phyloP scores from a whole-genome alignment of 30 jellyfish, hydroid and myxozoan genomes.

The Aurelia aurita region DNA sequence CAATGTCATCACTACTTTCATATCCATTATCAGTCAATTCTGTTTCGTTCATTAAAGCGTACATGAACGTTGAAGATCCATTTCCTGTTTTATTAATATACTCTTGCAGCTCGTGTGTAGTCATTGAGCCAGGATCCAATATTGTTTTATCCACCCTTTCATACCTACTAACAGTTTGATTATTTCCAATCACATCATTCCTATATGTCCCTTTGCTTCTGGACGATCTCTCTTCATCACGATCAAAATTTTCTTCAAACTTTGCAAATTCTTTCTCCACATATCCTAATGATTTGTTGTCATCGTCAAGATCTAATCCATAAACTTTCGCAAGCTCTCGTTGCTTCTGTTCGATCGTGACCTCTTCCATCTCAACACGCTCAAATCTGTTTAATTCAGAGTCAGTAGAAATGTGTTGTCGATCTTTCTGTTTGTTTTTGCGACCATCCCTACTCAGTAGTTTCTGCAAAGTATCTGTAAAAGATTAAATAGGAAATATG shows the following conservation, averaged over 20 bases:
- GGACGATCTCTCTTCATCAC: background rate
- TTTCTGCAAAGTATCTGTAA: slow-evolving; percentile 50
- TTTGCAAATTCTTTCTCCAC: slow-evolving; percentile 19
- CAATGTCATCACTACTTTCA: background rate
- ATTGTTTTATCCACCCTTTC: slow-evolving; percentile 68
- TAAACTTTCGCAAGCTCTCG: slow-evolving; percentile 31
- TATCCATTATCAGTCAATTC: background rate
- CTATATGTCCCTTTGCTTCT: background rate
- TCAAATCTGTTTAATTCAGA: slow-evolving; percentile 41
- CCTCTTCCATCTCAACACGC: slow-evolving; percentile 71
- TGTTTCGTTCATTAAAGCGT: background rate
- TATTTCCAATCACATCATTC: background rate
- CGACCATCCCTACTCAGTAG: slow-evolving; percentile 37
- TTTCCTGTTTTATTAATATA: slow-evolving; percentile 24
- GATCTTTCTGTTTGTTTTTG: background rate
- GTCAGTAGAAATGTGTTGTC: background rate
- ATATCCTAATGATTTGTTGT: slow-evolving; percentile 48
- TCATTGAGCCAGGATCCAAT: slow-evolving; percentile 64
- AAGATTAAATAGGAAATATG: too few relatives aligned
- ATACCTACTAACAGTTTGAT: background rate
- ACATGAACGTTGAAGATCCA: slow-evolving; percentile 36
- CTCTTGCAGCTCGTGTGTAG: slow-evolving; percentile 35
- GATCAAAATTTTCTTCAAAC: background rate
- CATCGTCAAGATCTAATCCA: slow-evolving; percentile 23
- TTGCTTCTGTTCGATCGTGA: slow-evolving; percentile 27